Evolutionary conservation across 2,888 invertebrate genomes (phyloP), one percentile per base, ranked within the genome.

Genomic region (Phaonia tiefii): DNA sequence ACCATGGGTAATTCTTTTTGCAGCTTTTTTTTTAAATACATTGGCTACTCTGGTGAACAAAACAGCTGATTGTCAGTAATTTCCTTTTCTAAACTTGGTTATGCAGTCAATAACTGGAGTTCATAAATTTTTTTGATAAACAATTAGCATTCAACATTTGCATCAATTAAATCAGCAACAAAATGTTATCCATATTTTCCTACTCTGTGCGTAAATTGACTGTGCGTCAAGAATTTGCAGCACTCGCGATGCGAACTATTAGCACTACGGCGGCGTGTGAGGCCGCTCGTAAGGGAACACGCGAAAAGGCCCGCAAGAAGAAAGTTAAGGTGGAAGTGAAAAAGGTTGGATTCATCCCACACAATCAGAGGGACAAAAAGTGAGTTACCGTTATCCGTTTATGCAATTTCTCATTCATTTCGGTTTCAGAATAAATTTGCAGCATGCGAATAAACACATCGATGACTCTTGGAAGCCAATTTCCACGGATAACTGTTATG

Each of bases 251-350:
- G 5, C 86, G 92, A 80, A 89, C 90, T 84, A 83, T 95, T 84
- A 92, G 94, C 89, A 91, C 93, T 84, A 91, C 93, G 81, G 90
- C 92, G 82, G 89, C 93, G 63, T 91, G 92, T 83, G 95, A 94
- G 91, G 96, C 96, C 3, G 96, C 96, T 0, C 93, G 97, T 82
- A 96, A 95, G 90, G 96, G 96, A 67, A 96, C 96, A 2, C 93
- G 96, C 83, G 96, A 95, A 66, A 94, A 93, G 85, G 94, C 94
- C 37, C 93, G 93, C 67, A 95, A 95, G 73, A 94, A 94, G 86
- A 96, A 95, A 91, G 94, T 95, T 31, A 95, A 95, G 91, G 92
- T 93, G 39, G 95, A 95, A 89, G 93, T 94, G 10, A 93, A 94
- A 83, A 96, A 96, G 92, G 92, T 95, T 71, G 95, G 94, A 56